Conservation (phyloP, 2,888 invertebrate genomes). For the Notodonta dromedarius region DNA sequence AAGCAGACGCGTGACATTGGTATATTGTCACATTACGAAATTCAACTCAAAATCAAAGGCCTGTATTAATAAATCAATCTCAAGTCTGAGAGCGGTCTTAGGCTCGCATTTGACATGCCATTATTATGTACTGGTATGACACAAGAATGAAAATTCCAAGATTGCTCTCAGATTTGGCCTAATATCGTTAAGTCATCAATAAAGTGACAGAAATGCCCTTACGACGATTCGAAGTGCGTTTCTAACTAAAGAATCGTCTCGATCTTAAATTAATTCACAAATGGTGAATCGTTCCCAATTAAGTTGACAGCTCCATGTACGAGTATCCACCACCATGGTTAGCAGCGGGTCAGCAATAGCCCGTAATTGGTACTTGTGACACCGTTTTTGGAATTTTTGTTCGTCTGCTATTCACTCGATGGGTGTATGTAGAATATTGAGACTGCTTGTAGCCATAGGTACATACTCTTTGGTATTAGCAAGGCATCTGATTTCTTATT, state of each 20-base stretch:
- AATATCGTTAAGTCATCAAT: no score
- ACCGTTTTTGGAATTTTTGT: conserved; percentile 42
- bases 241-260: not conserved
- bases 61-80: no score
- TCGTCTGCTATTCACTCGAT: conserved; percentile 30
- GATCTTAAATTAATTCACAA: conserved; percentile 22
- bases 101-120: no score
- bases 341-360: conserved; percentile 27
- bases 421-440: conserved; percentile 24
- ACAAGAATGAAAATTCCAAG: no score
- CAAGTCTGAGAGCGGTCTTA: no score
- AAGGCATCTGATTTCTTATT: not conserved
- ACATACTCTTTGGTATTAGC: not conserved
- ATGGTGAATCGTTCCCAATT: conserved; percentile 43
- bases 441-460: conserved; percentile 13
- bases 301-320: conserved; percentile 40
- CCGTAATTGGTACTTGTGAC: conserved; percentile 39
- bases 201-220: no score
- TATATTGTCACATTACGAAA: no score
- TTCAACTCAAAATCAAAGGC: no score
- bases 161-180: no score
- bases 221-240: not conserved
- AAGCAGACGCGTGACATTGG: no score
- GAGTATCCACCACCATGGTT: conserved; percentile 11
- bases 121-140: no score